These are phyloP conservation scores for Cylas formicarius DNA, from an alignment of 1,140 invertebrate genomes.

Conservation along the genomic window DNA sequence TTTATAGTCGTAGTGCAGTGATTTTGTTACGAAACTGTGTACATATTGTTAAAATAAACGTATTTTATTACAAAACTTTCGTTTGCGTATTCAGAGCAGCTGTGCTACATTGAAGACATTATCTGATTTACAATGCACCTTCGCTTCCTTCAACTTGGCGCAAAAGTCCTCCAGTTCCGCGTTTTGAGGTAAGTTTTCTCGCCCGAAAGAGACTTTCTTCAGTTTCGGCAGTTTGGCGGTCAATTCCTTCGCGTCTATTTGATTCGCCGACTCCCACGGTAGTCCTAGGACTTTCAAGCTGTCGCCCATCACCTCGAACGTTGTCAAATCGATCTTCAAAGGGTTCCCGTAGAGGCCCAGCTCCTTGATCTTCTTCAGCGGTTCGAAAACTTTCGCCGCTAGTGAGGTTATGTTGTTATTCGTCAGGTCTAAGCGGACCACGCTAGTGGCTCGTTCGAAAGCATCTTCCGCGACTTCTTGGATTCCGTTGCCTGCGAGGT, in stretches of 20 bases:
- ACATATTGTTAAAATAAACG: too few species aligned
- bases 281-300: conserved; percentile 8
- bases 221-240: conserved; percentile 9
- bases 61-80: too few species aligned
- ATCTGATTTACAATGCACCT: conserved; percentile 6
- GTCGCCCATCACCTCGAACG: conserved; percentile 4
- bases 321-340: conserved; percentile 3
- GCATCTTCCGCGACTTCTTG: conserved; percentile 10
- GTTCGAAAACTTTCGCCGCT: conserved; percentile 8
- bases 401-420: conserved; percentile 11
- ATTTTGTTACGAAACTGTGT: too few species aligned
- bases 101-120: too few species aligned
- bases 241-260: conserved; percentile 6
- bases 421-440: conserved; percentile 13
- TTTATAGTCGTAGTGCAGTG: too few species aligned
- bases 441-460: conserved; percentile 4
- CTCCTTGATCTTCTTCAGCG: conserved; percentile 9
- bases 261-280: conserved; percentile 6
- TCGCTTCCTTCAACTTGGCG: conserved; percentile 3
- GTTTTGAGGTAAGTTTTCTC: conserved; percentile 9
- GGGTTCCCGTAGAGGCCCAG: conserved; percentile 14
- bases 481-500: conserved; percentile 5
- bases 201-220: conserved; percentile 11
- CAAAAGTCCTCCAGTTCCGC: conserved; percentile 15
- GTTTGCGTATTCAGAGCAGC: too few species aligned